Conservation (phyloP, 2,888 invertebrate species). For the Harmothoe impar region DNA sequence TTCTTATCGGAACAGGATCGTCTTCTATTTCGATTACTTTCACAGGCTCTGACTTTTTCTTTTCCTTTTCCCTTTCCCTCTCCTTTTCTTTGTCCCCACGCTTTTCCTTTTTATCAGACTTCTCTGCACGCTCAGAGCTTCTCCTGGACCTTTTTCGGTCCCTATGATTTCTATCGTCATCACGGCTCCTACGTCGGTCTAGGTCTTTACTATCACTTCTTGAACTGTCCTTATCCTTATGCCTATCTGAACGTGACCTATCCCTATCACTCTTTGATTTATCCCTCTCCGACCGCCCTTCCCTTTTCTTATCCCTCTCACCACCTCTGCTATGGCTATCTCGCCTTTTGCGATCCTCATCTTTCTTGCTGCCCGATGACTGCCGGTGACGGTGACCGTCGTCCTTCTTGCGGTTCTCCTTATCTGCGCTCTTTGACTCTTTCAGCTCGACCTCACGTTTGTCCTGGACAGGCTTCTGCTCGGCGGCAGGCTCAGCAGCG, state of each 20-base stretch:
- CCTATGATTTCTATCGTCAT: conserved; percentile 11
- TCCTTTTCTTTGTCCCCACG: conserved; percentile 18
- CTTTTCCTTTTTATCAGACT: conserved; percentile 24
- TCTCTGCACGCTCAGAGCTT: conserved; percentile 29
- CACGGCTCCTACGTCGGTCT: background rate
- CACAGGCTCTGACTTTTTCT: background rate
- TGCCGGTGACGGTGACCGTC: background rate
- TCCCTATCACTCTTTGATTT: conserved; percentile 57
- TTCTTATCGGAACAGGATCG: background rate
- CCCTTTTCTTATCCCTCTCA: conserved; percentile 57
- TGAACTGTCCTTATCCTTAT: conserved; percentile 42
- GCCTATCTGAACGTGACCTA: conserved; percentile 53
- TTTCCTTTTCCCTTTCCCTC: conserved; percentile 12
- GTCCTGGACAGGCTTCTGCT: conserved; percentile 45
- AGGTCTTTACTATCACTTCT: background rate
- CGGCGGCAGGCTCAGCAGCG: background rate
- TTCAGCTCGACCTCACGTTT: conserved; percentile 57
- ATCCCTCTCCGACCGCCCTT: conserved; percentile 57
- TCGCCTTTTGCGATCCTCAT: conserved; percentile 44
- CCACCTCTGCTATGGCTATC: conserved; percentile 40
- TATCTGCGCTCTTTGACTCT: conserved; percentile 53
- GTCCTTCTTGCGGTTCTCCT: conserved; percentile 52
- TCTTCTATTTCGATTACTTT: background rate
- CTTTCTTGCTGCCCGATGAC: background rate
- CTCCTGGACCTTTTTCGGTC: conserved; percentile 39